Base-by-base conservation (phyloP, 2,797 vertebrate genomes). In the Myotis pilosus region DNA sequence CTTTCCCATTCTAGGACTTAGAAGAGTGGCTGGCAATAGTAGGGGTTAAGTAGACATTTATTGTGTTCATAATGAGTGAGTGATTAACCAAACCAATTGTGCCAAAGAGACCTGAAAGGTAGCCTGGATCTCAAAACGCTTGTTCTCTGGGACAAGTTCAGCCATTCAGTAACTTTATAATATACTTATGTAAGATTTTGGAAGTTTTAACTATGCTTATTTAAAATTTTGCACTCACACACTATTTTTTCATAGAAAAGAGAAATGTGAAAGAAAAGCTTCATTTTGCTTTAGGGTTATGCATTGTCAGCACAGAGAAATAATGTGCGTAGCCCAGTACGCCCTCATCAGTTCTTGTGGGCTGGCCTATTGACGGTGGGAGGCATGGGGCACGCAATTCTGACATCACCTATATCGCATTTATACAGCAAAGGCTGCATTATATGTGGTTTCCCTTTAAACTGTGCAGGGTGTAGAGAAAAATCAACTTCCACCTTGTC, bases 301-400 rank as follows among this genome's bases (percentile, higher is more conserved):
- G 8, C 47, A 1, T 6, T 7, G 22, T 53, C 49, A 38, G 72
- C 41, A 13, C 47, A 41, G 79, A 84, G 57, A 57, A 28, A 8
- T 6, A 72, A 11, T 78, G 23, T 49, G 7, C 1, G n/a, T 0
- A 15, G 36, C n/a, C 28, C 6, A 0, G 0, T 10, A 23, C 28
- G n/a, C 12, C n/a, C 4, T 60, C n/a, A 8, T 22, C 16, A 6
- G 6, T 20, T 72, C 55, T 19, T 55, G 11, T 0, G 20, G 36
- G 23, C 57, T 36, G 15, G 13, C 16, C 57, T 68, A 1, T 20
- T 22, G 62, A 72, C 2, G 47, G 72, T 9, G 62, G 28, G 38
- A 23, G 53, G 13, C 1, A 5, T 3, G 12, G 62, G 28, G 5
- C 23, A 19, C 6, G 12, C 5, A 2, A 0, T 72, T 87, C 87